Evolutionary conservation across 1,140 invertebrate species (phyloP).

Genomic region (Dufourea novaeangliae): DNA sequence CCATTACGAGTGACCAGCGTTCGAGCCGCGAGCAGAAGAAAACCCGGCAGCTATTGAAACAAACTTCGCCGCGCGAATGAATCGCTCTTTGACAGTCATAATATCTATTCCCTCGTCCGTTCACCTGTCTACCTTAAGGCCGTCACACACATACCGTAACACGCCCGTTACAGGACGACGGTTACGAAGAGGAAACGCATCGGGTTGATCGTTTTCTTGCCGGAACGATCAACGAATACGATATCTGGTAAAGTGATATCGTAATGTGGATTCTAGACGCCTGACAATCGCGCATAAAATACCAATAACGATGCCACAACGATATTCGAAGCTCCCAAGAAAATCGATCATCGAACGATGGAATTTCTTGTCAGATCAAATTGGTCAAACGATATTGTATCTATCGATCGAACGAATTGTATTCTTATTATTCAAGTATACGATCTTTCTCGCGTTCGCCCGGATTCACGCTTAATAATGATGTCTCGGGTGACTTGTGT

Average conservation of each 20-base stretch:
- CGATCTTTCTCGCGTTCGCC: no score
- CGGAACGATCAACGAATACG: slow-evolving; percentile 4
- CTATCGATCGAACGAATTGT: background rate
- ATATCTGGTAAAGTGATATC: slow-evolving; percentile 26
- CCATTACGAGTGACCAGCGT: slow-evolving; percentile 32
- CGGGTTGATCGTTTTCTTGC: background rate
- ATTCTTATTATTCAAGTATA: background rate
- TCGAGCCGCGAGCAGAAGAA: slow-evolving; percentile 1
- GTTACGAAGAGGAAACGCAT: slow-evolving; percentile 6
- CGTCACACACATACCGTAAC: slow-evolving; percentile 12
- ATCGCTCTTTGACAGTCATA: slow-evolving; percentile 56
- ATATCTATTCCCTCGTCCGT: slow-evolving; percentile 51
- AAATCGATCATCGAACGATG: background rate
- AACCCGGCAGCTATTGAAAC: background rate
- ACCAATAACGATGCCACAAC: background rate
- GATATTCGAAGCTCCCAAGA: background rate
- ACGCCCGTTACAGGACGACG: background rate
- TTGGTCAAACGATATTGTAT: no score
- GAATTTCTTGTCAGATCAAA: no score
- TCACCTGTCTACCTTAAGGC: slow-evolving; percentile 59
- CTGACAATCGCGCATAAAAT: slow-evolving; percentile 6
- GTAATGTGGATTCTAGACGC: background rate
- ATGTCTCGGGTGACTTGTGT: background rate
- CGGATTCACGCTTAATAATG: background rate
- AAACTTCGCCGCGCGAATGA: slow-evolving; percentile 23